Conservation (phyloP, 2,888 invertebrate species). For the Andrena minutula region DNA sequence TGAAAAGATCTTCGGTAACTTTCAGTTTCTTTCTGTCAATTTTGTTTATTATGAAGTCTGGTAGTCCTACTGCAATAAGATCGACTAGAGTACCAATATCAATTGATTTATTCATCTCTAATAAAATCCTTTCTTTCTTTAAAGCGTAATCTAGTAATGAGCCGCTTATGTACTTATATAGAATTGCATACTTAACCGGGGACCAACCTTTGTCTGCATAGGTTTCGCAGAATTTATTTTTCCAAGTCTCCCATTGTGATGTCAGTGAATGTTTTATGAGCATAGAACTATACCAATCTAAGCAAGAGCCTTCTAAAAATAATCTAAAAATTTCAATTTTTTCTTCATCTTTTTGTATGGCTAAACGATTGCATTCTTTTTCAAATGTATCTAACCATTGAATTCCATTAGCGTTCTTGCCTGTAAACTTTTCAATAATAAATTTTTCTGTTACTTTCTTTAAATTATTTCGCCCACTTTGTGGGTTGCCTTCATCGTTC, state of each 20-base stretch:
- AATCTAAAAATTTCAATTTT: conserved; percentile 3
- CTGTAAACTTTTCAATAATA: neutral
- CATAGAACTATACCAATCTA: conserved; percentile 1
- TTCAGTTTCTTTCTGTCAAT: too few relatives aligned
- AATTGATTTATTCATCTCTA: neutral
- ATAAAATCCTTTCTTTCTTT: neutral
- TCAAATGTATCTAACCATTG: neutral
- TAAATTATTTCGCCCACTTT: neutral
- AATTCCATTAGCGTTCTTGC: neutral
- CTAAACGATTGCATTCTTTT: neutral
- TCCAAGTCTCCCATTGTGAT: neutral
- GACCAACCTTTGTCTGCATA: neutral
- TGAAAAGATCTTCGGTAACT: too few relatives aligned
- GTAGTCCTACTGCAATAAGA: too few relatives aligned
- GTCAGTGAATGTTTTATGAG: neutral
- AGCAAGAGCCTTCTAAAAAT: neutral
- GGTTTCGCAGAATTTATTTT: neutral
- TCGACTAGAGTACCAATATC: too few relatives aligned
- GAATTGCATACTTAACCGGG: neutral
- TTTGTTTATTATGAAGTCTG: too few relatives aligned
- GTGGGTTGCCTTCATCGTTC: neutral
- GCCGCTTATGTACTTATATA: neutral
- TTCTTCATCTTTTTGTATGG: neutral
- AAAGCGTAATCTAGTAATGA: conserved; percentile 1
- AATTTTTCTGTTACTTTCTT: conserved; percentile 5